Evolutionary conservation across 1,140 invertebrate species (phyloP).

Genomic region (Globodera rostochiensis): DNA sequence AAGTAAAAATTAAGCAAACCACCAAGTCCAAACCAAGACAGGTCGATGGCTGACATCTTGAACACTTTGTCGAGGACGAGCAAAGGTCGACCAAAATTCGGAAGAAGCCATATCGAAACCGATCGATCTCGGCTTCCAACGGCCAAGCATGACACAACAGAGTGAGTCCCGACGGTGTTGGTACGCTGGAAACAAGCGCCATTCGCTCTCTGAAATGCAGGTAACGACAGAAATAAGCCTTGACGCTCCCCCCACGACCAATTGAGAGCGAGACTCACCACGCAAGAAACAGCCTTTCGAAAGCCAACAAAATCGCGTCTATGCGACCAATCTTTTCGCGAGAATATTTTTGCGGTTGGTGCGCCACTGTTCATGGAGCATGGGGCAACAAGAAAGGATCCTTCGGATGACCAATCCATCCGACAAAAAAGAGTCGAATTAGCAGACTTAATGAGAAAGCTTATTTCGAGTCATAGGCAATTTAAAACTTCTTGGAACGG

Average conservation of each 20-base stretch:
- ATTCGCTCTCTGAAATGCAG: constrained; percentile 24
- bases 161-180: constrained; percentile 18
- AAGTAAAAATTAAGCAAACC: background rate
- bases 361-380: constrained; percentile 36
- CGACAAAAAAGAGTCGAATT: constrained; percentile 34
- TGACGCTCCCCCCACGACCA: background rate
- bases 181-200: constrained; percentile 25
- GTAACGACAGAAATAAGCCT: background rate
- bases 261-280: constrained; percentile 4
- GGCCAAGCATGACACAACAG: constrained; percentile 29
- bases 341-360: constrained; percentile 35
- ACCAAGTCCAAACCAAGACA: constrained; percentile 29
- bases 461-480: background rate
- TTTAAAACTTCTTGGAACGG: constrained; percentile 25
- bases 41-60: constrained; percentile 30
- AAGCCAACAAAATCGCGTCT: constrained; percentile 34
- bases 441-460: constrained; percentile 22
- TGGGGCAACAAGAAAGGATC: constrained; percentile 28
- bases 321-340: constrained; percentile 33
- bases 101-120: constrained; percentile 34
- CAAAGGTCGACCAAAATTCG: constrained; percentile 32
- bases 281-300: constrained; percentile 32
- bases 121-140: constrained; percentile 33
- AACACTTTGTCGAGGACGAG: constrained; percentile 35
- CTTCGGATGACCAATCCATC: constrained; percentile 40